Evolutionary conservation across 2,888 invertebrate species (phyloP).

Genomic region (Xestia rhomboidea): DNA sequence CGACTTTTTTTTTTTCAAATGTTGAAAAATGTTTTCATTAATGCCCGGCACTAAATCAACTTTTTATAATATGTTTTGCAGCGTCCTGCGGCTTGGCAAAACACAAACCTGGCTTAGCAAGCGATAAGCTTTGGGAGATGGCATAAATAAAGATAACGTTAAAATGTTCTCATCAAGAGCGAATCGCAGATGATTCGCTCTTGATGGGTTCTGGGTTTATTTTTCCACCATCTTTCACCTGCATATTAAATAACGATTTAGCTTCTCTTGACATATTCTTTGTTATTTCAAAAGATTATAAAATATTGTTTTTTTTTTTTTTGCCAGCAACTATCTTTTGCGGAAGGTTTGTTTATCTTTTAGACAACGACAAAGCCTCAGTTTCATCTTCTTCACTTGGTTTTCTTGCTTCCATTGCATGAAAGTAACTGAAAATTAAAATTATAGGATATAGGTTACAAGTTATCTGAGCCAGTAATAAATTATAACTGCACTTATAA

Average conservation of each 20-base stretch:
- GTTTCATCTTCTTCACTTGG: neutral
- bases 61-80: neutral
- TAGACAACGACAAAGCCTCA: neutral
- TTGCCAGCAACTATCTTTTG: neutral
- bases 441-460: neutral
- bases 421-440: neutral
- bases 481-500: neutral
- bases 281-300: neutral
- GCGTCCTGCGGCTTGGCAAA: neutral
- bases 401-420: neutral
- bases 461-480: neutral
- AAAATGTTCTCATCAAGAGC: neutral
- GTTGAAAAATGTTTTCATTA: neutral
- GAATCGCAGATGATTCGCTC: neutral
- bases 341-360: neutral
- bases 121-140: neutral
- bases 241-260: neutral
- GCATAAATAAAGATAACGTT: neutral
- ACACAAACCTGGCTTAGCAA: neutral
- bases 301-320: neutral
- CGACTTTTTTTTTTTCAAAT: neutral
- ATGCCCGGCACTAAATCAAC: neutral
- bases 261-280: neutral
- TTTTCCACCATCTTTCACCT: constrained; percentile 3
- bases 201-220: no score